phyloP scores from a whole-genome alignment of 2,888 invertebrate genomes.

The Chrysina gloriosa region DNA sequence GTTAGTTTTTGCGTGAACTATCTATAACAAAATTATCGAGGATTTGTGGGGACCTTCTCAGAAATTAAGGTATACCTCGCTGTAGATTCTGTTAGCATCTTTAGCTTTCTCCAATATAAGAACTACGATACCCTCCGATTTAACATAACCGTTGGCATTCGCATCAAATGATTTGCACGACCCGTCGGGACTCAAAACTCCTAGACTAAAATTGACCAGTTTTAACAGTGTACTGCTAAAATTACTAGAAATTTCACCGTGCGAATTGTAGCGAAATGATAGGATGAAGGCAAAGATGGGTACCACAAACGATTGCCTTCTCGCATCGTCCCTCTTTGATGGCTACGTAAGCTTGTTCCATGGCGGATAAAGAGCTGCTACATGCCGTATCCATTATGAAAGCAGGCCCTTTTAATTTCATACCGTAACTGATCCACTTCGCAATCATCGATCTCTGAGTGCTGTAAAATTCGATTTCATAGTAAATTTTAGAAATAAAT shows the following conservation, averaged over 20 bases:
- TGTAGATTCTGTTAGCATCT: constrained; percentile 67
- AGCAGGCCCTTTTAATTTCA: constrained; percentile 90
- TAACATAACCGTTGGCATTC: constrained; percentile 82
- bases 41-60: constrained; percentile 29
- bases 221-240: not conserved
- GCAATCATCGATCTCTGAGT: constrained; percentile 85
- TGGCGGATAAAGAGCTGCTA: constrained; percentile 90
- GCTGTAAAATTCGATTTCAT: constrained; percentile 47
- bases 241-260: constrained; percentile 53
- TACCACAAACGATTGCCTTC: constrained; percentile 88
- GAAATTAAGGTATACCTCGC: constrained; percentile 53
- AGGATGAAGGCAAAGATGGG: constrained; percentile 89
- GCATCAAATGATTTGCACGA: constrained; percentile 92
- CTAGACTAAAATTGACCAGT: constrained; percentile 61
- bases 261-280: constrained; percentile 89
- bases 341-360: constrained; percentile 84
- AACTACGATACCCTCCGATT: constrained; percentile 83
- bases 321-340: constrained; percentile 87
- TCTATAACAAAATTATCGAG: constrained; percentile 35
- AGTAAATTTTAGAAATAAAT: not conserved
- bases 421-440: constrained; percentile 88
- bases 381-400: constrained; percentile 93
- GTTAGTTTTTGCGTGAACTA: constrained; percentile 59
- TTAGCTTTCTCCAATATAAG: constrained; percentile 77
- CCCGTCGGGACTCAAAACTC: constrained; percentile 86